Evolutionary conservation across 1,140 invertebrate species (phyloP), one percentile per base, ranked within the genome.

Genomic region (Drosophila biarmipes): DNA sequence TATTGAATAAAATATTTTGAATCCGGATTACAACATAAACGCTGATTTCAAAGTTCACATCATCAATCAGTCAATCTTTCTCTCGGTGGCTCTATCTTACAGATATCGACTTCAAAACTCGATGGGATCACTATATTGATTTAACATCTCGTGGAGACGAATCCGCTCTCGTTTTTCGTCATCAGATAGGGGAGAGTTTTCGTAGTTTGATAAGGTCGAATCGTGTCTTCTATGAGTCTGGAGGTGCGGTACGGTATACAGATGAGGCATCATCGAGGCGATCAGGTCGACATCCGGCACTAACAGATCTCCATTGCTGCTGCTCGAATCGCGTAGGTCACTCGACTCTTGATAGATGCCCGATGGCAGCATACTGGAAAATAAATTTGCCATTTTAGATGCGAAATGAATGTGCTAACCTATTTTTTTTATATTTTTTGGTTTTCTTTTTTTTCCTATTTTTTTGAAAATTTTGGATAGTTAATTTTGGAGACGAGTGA

Each of bases 161-260:
- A 66, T 31, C 14, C 43, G 14, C 12, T 63, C 78, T 14, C 43
- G 53, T 31, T 80, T 80, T 53, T 81, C 52, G 17, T 80, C 78
- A n/a, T 80, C 78, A 15, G 78, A 77, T 21, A 80, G 2, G 11
- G 78, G 53, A 12, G 61, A 38, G n/a, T 17, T 27, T 17, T 49
- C 19, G 7, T 37, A 34, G 11, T 37, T 27, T n/a, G 48, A 34
- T 11, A 5, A 11, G 17, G 15, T 12, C 0, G 61, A 57, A 19
- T 6, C 17, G n/a, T 14, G 6, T 31, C 11, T 24, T 15, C 27
- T 15, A 2, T 24, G 21, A 6, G n/a, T 15, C 7, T 31, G 35
- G 3, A 7, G 4, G 1, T 4, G 14, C 21, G 55, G 17, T 31
- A 52, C 15, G 35, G 49, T 7, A 19, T 52, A 15, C 31, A 61